Base-by-base conservation (phyloP, 2,113 vertebrate species). In the Barbus barbus region DNA sequence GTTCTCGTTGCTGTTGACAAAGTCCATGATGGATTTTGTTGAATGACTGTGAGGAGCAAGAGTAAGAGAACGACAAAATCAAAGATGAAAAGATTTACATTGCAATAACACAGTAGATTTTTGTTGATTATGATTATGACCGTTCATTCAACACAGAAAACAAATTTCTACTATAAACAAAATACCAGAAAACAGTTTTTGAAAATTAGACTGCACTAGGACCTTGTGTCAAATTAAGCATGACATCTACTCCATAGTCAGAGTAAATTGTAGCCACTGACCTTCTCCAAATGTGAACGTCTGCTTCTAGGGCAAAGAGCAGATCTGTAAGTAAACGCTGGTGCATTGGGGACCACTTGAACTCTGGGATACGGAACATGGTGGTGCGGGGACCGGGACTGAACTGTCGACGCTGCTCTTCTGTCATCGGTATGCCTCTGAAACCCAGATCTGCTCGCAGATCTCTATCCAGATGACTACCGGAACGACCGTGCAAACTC, bases 301-400 rank as follows among this genome's bases (percentile, higher is more conserved):
- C 98, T 0, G 98, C 97, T 93, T 99, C 98, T 86, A 99, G 94
- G 9, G 98, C 97, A 86, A 99, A 98, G 4, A 99, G 95, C 90
- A 99, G 91, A 90, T 99, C 98, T 2, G 97, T 99, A 84, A 99
- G 95, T 44, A 99, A 92, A 56, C 98, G 93, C 92, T 99, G 98
- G 89, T 99, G 98, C 98, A 99, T 98, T 6, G 97, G 96, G 20
- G 98, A 99, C 98, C 98, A 99, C 83, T 99, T 99, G 91, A 99
- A 99, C 89, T 99, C 98, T 11, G 98, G 98, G 89, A 99, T 99
- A 65, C 98, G 97, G 91, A 99, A 99, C 98, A 99, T 99, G 2
- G 98, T 99, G 5, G 98, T 99, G 87, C 98, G 97, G 0, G 98
- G 98, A n/a, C 98, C 98, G 0, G 98, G 98, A 89, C 98, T 99